These are phyloP conservation scores for Elgonia sp. DNA, from an alignment of 2,888 invertebrate genomes.

Conservation along the genomic window DNA sequence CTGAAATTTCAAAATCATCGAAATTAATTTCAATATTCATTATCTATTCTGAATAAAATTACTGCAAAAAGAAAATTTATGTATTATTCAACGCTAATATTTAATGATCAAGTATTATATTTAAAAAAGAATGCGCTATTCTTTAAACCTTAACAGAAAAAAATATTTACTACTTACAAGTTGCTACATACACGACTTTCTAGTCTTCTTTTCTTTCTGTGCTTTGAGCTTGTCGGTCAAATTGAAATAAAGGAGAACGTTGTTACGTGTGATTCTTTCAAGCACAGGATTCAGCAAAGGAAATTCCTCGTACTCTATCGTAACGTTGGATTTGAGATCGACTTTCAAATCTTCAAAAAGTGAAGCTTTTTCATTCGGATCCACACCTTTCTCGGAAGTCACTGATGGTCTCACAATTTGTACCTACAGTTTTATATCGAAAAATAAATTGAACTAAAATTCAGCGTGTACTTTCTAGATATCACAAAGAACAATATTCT, in stretches of 20 bases:
- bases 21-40: too few species aligned
- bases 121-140: not conserved
- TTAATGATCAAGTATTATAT: not conserved
- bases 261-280: constrained; percentile 76
- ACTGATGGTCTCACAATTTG: constrained; percentile 1
- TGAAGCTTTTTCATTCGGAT: constrained; percentile 70
- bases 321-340: constrained; percentile 75
- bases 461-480: not conserved
- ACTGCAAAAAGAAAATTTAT: too few species aligned
- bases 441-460: not conserved
- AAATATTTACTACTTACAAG: not conserved
- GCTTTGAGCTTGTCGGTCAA: constrained; percentile 77
- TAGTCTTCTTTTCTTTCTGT: constrained; percentile 59
- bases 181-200: not conserved
- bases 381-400: constrained; percentile 36
- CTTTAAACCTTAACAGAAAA: not conserved
- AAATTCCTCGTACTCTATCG: constrained; percentile 77
- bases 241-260: constrained; percentile 77
- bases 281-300: constrained; percentile 73
- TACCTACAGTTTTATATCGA: not conserved
- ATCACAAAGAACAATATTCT: not conserved
- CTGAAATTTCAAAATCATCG: too few species aligned
- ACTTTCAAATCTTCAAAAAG: constrained; percentile 75
- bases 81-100: not conserved
- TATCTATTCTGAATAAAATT: too few species aligned